Evolutionary conservation across 1,140 invertebrate species (phyloP).

Genomic region (Nebria ingens): DNA sequence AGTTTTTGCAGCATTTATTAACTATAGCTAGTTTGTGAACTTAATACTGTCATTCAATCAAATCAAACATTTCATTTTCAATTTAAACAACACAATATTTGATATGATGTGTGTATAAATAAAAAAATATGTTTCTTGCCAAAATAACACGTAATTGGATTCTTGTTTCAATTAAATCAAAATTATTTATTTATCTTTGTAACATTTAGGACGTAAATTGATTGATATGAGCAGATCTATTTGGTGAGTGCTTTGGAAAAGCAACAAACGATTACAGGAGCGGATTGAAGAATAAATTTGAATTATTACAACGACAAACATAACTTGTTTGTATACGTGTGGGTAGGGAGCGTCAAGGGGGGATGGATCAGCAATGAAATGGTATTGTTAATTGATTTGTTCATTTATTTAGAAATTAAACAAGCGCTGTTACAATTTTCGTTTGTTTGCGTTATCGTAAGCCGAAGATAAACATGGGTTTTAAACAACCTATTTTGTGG

Average conservation of each 20-base stretch:
- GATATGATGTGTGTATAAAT: too few species aligned
- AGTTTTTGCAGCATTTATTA: too few species aligned
- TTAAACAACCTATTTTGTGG: not conserved
- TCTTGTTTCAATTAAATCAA: too few species aligned
- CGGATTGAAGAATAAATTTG: not conserved
- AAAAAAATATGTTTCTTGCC: too few species aligned
- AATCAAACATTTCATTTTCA: too few species aligned
- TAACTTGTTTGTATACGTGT: not conserved
- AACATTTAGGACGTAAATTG: too few species aligned
- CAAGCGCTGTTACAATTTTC: not conserved
- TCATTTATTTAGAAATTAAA: constrained; percentile 8
- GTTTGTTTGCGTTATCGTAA: not conserved
- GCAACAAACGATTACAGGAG: not conserved
- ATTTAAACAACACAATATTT: too few species aligned
- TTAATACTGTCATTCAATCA: too few species aligned
- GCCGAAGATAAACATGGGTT: constrained; percentile 2
- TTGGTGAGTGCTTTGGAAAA: not conserved
- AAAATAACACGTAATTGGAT: too few species aligned
- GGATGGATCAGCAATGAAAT: not conserved
- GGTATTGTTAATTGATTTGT: not conserved
- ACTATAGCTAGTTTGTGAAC: too few species aligned
- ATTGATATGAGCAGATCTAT: too few species aligned
- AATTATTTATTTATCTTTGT: too few species aligned
- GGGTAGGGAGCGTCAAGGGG: not conserved
- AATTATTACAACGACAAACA: not conserved